Percentiles rank a stretch among this genome's conserved stretches.
phyloP scores from a whole-genome alignment of 2,113 vertebrate species.

The Halcyon senegalensis region DNA sequence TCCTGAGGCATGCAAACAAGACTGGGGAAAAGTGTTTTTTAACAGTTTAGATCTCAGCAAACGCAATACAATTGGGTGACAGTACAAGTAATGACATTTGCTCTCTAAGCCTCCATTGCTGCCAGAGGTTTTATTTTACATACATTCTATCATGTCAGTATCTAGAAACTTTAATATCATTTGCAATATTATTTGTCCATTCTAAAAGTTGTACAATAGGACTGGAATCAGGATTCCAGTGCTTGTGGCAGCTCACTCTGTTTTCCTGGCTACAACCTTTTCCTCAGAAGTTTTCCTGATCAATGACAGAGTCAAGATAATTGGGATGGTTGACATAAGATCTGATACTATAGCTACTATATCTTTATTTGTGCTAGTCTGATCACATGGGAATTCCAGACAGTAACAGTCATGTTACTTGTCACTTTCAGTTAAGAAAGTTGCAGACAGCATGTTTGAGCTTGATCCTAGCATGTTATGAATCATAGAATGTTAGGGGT shows the following conservation, averaged over 20 bases:
- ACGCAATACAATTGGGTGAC: not conserved
- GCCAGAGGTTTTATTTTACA: not conserved
- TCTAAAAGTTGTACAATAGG: not conserved
- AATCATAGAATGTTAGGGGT: no score
- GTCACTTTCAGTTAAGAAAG: not conserved
- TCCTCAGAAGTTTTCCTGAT: not conserved
- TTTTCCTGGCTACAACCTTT: not conserved
- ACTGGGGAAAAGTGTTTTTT: not conserved
- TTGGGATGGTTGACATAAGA: not conserved
- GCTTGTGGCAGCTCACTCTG: not conserved
- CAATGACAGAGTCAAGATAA: not conserved
- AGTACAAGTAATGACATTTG: not conserved
- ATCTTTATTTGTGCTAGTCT: not conserved
- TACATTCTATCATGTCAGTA: not conserved
- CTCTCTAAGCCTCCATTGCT: not conserved
- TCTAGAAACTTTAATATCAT: not conserved
- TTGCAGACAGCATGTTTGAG: not conserved
- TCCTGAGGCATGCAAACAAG: not conserved
- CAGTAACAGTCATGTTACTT: not conserved
- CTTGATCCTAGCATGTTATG: not conserved
- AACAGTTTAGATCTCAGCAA: not conserved
- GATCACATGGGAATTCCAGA: not conserved
- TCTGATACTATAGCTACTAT: not conserved
- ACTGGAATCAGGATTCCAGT: not conserved
- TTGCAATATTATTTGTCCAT: not conserved